A percentile compares a stretch with the other conserved stretches of the same genome.
Conservation (phyloP, 2,888 invertebrate genomes). For the Silvanus unidentatus region DNA sequence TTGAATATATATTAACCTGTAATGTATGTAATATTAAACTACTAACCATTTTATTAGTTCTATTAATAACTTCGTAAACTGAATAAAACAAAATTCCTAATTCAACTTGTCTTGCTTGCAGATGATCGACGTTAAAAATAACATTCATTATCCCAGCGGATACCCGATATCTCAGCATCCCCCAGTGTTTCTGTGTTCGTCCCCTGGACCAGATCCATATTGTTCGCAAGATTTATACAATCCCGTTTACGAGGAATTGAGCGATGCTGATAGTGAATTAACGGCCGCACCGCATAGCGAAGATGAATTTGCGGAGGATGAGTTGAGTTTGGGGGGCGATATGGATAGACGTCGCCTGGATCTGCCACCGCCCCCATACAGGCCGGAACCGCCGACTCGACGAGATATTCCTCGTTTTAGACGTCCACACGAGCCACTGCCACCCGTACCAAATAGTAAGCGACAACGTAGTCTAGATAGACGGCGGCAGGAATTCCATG, state of each 20-base stretch:
- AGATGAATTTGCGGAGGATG: conserved; percentile 82
- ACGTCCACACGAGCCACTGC: conserved; percentile 55
- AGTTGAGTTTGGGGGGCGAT: conserved; percentile 57
- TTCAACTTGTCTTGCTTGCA: conserved; percentile 42
- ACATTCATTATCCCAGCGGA: conserved; percentile 55
- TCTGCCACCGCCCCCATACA: conserved; percentile 44
- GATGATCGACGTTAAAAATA: conserved; percentile 67
- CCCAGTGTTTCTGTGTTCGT: conserved; percentile 66
- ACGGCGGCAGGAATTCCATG: conserved; percentile 68
- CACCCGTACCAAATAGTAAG: conserved; percentile 52
- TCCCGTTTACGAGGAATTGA: conserved; percentile 77
- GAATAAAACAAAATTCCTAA: neutral
- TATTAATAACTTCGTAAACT: too few species aligned
- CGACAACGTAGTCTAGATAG: conserved; percentile 50
- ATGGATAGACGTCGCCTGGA: conserved; percentile 36
- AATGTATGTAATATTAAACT: too few species aligned
- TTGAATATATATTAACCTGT: too few species aligned
- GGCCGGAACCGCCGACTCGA: conserved; percentile 41
- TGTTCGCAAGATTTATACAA: conserved; percentile 62
- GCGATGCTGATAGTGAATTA: conserved; percentile 56
- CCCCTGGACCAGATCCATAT: conserved; percentile 62
- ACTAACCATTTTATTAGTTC: neutral
- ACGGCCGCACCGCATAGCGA: conserved; percentile 64
- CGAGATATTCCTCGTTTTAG: conserved; percentile 50
- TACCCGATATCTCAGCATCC: conserved; percentile 57